These are phyloP conservation scores for Cebus imitator DNA, from an alignment of 2,113 vertebrate species.

Conservation along the genomic window DNA sequence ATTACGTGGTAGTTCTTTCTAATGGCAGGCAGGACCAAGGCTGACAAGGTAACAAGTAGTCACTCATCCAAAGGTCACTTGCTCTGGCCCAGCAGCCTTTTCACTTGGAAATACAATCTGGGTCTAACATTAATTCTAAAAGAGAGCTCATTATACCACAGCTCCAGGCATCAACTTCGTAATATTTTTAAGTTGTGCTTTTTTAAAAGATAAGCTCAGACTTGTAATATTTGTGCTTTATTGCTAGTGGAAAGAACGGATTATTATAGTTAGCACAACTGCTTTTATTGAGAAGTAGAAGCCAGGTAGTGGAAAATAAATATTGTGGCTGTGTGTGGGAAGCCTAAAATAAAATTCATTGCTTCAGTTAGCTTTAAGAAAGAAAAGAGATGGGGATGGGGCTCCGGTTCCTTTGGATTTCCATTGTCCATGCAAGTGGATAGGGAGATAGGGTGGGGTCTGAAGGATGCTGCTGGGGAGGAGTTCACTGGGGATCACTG, in stretches of 20 bases:
- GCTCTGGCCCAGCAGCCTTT: conserved; percentile 48
- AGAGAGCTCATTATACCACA: conserved; percentile 37
- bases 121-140: conserved; percentile 52
- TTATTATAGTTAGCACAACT: conserved; percentile 38
- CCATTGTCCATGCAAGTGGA: background rate
- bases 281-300: conserved; percentile 51
- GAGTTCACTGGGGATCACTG: background rate
- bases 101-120: conserved; percentile 54
- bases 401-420: background rate
- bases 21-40: conserved; percentile 38
- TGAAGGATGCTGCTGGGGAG: background rate
- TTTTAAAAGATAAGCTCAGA: conserved; percentile 64
- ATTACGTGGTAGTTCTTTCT: conserved; percentile 59
- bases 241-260: conserved; percentile 58
- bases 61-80: conserved; percentile 42
- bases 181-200: conserved; percentile 55
- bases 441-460: background rate
- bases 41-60: conserved; percentile 56
- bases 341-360: conserved; percentile 45
- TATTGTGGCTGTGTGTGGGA: background rate
- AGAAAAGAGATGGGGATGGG: background rate
- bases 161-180: conserved; percentile 18
- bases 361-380: conserved; percentile 34
- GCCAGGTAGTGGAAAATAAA: conserved; percentile 41
- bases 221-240: conserved; percentile 55